Base-by-base conservation (phyloP, 2,797 vertebrate species). In the Trachurus trachurus region DNA sequence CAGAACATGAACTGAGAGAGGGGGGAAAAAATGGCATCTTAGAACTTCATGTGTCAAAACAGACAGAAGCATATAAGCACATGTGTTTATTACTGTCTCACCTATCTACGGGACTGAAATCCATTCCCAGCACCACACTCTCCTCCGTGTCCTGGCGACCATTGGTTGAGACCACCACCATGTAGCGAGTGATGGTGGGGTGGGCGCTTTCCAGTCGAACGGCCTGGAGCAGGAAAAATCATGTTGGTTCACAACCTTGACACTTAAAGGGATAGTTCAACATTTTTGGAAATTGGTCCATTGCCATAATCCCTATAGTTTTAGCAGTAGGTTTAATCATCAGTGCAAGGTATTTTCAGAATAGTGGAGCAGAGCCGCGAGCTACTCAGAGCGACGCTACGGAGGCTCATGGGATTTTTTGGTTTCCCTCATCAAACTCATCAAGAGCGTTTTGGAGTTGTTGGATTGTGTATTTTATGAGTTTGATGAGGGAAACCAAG, bases 101-200 rank as follows among this genome's bases (percentile, higher is more conserved):
- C 98, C 97, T 95, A 86, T 99, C 98, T 60, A 96, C 95, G 34
- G 95, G 96, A 75, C 96, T 96, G 91, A 99, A 99, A 93, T 99
- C 98, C 96, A 99, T 98, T 19, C 98, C 98, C 39, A 99, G 95
- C 67, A 99, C 97, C 21, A 99, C 96, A 81, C 97, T 99, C 94
- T 99, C 98, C 90, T 99, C 98, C 0, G 98, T 99, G 92, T 99
- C 98, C 87, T 99, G 98, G 49, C 98, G 96, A 56, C 98, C 98
- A 0, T 97, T 98, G 78, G 98, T 99, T 78, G 98, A 98, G 65
- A 99, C 97, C 21, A 99, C 97, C 79, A 99, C 98, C 98, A 99
- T 99, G 94, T 99, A 99, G 39, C 98, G 96, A 0, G 97, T 99
- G 85, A 96, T 91, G 88, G 96, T 96, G 81, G 94, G 74, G 78